A percentile compares a stretch with the other conserved stretches of the same genome.
These are phyloP conservation scores for Chrysolina oricalcia DNA, from an alignment of 2,888 invertebrate genomes.

Conservation along the genomic window DNA sequence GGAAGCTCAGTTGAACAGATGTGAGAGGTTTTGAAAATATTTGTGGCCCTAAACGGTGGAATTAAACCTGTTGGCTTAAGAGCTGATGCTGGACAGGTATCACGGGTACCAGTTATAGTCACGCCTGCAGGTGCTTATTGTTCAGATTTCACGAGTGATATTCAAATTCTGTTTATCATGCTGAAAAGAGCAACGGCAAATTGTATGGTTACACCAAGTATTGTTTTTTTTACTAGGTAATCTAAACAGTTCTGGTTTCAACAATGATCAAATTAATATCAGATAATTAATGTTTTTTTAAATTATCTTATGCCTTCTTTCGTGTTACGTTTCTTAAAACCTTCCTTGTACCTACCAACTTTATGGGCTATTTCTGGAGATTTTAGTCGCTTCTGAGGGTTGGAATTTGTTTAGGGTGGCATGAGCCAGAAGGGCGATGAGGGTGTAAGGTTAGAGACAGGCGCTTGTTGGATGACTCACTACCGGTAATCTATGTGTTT, in stretches of 20 bases:
- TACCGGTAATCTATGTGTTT: not conserved
- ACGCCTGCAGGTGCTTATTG: slow-evolving; percentile 46
- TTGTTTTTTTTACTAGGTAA: too few relatives aligned
- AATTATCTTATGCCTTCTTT: too few relatives aligned
- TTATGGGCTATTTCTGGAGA: not conserved
- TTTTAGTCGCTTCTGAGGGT: not conserved
- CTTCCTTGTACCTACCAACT: not conserved
- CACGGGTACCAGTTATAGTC: slow-evolving; percentile 45
- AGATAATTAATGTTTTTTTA: not conserved
- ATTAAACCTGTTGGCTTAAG: slow-evolving; percentile 51
- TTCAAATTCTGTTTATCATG: not conserved
- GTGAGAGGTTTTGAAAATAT: slow-evolving; percentile 12
- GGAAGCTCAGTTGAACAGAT: not conserved
- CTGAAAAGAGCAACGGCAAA: not conserved
- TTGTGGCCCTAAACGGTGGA: slow-evolving; percentile 50
- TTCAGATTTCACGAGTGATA: slow-evolving; percentile 18
- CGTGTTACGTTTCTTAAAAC: not conserved
- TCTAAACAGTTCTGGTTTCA: too few relatives aligned
- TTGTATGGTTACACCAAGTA: not conserved
- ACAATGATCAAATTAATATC: not conserved
- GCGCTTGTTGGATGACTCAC: slow-evolving; percentile 7
- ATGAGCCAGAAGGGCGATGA: slow-evolving; percentile 1
- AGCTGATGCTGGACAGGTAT: slow-evolving; percentile 45
- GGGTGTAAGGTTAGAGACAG: slow-evolving; percentile 11
- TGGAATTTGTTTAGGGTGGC: slow-evolving; percentile 15